These are phyloP conservation scores for Xiphorhynchus erythropygius DNA, from an alignment of 2,797 vertebrate species.

Conservation along the genomic window DNA sequence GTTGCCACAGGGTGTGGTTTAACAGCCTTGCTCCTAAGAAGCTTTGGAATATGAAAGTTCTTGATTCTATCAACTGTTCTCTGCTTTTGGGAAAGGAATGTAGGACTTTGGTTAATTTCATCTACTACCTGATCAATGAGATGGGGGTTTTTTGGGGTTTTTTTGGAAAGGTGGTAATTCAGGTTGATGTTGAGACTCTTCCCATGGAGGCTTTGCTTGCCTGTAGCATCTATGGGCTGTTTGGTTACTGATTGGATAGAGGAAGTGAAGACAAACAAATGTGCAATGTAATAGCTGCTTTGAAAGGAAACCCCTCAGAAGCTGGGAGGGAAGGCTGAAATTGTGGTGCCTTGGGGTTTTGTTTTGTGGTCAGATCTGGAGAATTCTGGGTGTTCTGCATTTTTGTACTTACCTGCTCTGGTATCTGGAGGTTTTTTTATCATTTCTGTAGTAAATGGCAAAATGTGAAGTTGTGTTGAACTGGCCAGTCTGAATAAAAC, in stretches of 20 bases:
- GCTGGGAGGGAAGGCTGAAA: not conserved
- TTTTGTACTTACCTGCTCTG: not conserved
- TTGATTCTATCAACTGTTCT: not conserved
- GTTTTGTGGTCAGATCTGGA: not conserved
- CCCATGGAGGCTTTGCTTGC: not conserved
- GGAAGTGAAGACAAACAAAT: not conserved
- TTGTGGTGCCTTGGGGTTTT: not conserved
- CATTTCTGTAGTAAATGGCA: not conserved
- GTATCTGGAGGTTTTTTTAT: slow-evolving; percentile 19
- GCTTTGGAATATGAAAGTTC: not conserved
- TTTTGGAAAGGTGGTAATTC: not conserved
- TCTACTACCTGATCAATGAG: not conserved
- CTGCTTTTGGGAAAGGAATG: not conserved
- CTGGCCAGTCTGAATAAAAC: slow-evolving; percentile 13
- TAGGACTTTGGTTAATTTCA: not conserved
- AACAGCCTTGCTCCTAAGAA: not conserved
- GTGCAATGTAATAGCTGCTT: not conserved
- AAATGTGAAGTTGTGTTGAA: not conserved
- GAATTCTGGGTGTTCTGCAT: not conserved
- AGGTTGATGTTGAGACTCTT: not conserved
- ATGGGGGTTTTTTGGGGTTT: not conserved
- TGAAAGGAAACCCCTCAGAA: not conserved
- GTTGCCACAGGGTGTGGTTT: not conserved
- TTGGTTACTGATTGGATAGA: not conserved
- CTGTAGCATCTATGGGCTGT: not conserved